A percentile compares a stretch with the other conserved stretches of the same genome.
Conservation (phyloP, 2,113 vertebrate genomes). For the Trematomus loennbergii region DNA sequence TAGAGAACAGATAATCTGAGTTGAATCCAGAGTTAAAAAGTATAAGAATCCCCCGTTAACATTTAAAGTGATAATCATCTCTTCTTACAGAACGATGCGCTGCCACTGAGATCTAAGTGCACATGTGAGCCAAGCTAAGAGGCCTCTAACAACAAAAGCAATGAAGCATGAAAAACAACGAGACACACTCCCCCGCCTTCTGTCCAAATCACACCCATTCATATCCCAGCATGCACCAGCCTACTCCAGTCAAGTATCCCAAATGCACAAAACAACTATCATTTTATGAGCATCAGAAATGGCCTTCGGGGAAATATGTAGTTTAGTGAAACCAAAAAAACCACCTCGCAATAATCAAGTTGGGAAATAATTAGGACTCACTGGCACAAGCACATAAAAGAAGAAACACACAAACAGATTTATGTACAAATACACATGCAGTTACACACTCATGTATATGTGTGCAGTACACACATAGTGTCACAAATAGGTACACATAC, state of each 20-base stretch:
- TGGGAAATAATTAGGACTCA: conserved; percentile 65
- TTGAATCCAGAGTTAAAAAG: conserved; percentile 29
- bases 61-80: conserved; percentile 33
- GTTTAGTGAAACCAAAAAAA: conserved; percentile 55
- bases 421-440: not conserved
- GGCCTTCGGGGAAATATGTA: conserved; percentile 71
- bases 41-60: conserved; percentile 24
- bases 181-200: conserved; percentile 67
- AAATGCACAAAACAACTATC: conserved; percentile 55
- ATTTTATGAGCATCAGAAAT: conserved; percentile 59
- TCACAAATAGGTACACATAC: conserved; percentile 3
- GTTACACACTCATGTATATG: too few relatives aligned
- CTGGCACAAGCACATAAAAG: conserved; percentile 36
- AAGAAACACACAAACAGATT: not conserved
- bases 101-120: conserved; percentile 31
- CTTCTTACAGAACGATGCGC: conserved; percentile 10
- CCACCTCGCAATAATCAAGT: conserved; percentile 56
- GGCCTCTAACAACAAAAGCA: conserved; percentile 50
- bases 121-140: conserved; percentile 13
- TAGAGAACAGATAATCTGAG: not conserved
- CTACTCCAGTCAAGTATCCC: conserved; percentile 49
- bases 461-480: too few relatives aligned
- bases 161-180: conserved; percentile 58
- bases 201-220: conserved; percentile 71
- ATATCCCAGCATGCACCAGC: conserved; percentile 69